Conservation (phyloP, 2,888 invertebrate genomes). For the Drosophila paracracens region DNA sequence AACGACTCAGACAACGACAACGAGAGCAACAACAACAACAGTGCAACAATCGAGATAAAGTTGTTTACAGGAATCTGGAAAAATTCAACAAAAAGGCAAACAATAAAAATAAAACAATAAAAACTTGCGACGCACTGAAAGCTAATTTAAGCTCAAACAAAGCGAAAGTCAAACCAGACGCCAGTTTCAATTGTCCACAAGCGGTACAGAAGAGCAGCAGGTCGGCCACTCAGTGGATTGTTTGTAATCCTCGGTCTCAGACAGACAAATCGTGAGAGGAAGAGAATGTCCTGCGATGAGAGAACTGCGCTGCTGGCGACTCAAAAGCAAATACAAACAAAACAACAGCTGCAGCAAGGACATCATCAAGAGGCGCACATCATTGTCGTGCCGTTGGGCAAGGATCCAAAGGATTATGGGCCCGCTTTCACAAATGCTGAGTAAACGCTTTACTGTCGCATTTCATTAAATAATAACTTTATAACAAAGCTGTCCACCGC, state of each 20-base stretch:
- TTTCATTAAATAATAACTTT: conserved; percentile 78
- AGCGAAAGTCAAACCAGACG: conserved; percentile 53
- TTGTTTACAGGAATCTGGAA: conserved; percentile 80
- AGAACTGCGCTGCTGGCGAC: conserved; percentile 69
- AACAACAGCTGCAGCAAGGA: conserved; percentile 44
- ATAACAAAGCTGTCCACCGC: conserved; percentile 18
- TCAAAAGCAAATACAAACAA: background rate
- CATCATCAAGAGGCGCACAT: conserved; percentile 58
- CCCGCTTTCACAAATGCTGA: conserved; percentile 75
- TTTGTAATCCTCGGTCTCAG: conserved; percentile 53
- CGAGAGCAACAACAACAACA: conserved; percentile 25
- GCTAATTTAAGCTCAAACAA: conserved; percentile 76
- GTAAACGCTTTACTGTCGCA: conserved; percentile 75
- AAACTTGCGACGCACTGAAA: conserved; percentile 43
- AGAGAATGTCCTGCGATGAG: conserved; percentile 74
- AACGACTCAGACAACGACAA: conserved; percentile 29
- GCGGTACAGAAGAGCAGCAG: conserved; percentile 20
- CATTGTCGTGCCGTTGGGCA: conserved; percentile 66
- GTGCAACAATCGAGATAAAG: conserved; percentile 69
- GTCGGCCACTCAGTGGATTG: conserved; percentile 48
- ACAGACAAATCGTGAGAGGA: conserved; percentile 8
- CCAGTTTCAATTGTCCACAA: conserved; percentile 58
- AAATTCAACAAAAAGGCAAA: conserved; percentile 62
- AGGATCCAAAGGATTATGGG: conserved; percentile 73
- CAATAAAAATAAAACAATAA: conserved; percentile 55